phyloP scores from a whole-genome alignment of 2,888 invertebrate genomes.

The Pheosia gnoma region DNA sequence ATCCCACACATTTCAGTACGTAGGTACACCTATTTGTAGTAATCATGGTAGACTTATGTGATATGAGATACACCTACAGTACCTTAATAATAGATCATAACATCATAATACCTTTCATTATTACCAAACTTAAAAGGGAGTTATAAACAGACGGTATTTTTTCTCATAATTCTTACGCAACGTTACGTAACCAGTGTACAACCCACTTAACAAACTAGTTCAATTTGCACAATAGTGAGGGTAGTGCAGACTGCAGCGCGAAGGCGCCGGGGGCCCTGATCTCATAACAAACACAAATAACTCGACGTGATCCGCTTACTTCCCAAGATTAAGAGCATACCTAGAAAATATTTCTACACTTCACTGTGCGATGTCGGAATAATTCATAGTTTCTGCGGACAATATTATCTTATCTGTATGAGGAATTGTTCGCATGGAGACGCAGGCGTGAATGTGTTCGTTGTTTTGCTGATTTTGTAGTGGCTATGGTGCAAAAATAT shows the following conservation, averaged over 20 bases:
- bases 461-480: constrained; percentile 51
- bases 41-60: too few species aligned
- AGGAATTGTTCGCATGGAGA: constrained; percentile 66
- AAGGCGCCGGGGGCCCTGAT: constrained; percentile 69
- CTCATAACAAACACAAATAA: constrained; percentile 83
- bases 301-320: constrained; percentile 82
- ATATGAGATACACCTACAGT: too few species aligned
- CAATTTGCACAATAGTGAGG: constrained; percentile 62
- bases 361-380: constrained; percentile 48
- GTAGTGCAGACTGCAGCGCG: constrained; percentile 54
- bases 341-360: constrained; percentile 65
- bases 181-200: constrained; percentile 29
- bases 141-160: not conserved
- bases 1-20: too few species aligned
- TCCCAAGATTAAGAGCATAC: constrained; percentile 68
- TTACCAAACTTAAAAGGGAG: too few species aligned
- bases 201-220: constrained; percentile 45
- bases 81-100: too few species aligned
- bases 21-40: too few species aligned
- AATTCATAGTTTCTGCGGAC: constrained; percentile 64
- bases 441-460: constrained; percentile 55
- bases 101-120: too few species aligned
- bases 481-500: not conserved
- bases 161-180: not conserved
- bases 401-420: constrained; percentile 68